Conservation (phyloP, 1,140 invertebrate genomes). For the Micrasema longulum region DNA sequence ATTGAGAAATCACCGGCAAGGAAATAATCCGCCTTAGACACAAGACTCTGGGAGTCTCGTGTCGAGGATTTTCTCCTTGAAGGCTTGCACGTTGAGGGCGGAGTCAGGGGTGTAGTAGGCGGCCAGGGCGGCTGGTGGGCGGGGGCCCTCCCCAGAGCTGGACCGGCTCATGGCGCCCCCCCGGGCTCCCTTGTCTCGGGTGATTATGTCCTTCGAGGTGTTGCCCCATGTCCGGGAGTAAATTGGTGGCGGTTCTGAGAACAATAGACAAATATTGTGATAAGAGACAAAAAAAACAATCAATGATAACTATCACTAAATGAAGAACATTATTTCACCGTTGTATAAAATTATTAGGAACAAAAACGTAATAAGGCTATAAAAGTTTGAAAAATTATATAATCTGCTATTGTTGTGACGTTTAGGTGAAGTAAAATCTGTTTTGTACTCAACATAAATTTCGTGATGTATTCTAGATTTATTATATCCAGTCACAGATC, state of each 20-base stretch:
- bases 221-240: slow-evolving; percentile 52
- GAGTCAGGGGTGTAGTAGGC: slow-evolving; percentile 53
- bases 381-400: too few species aligned
- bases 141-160: slow-evolving; percentile 45
- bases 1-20: background rate
- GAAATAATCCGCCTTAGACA: slow-evolving; percentile 47
- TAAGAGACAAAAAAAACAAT: too few species aligned
- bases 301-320: too few species aligned
- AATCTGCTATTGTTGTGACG: too few species aligned
- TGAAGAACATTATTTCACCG: too few species aligned
- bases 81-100: slow-evolving; percentile 52
- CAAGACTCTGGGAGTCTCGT: slow-evolving; percentile 52
- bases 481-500: too few species aligned
- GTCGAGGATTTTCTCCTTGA: slow-evolving; percentile 53
- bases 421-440: too few species aligned
- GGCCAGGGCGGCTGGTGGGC: slow-evolving; percentile 48
- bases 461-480: too few species aligned
- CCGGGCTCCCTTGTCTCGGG: slow-evolving; percentile 8
- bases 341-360: too few species aligned
- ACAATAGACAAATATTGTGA: too few species aligned
- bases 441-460: too few species aligned
- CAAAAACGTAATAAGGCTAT: too few species aligned
- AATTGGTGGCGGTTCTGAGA: slow-evolving; percentile 50
- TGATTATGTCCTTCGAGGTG: slow-evolving; percentile 42
- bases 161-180: slow-evolving; percentile 45